phyloP scores from a whole-genome alignment of 2,797 vertebrate species.

The Spondyliosoma cantharus region DNA sequence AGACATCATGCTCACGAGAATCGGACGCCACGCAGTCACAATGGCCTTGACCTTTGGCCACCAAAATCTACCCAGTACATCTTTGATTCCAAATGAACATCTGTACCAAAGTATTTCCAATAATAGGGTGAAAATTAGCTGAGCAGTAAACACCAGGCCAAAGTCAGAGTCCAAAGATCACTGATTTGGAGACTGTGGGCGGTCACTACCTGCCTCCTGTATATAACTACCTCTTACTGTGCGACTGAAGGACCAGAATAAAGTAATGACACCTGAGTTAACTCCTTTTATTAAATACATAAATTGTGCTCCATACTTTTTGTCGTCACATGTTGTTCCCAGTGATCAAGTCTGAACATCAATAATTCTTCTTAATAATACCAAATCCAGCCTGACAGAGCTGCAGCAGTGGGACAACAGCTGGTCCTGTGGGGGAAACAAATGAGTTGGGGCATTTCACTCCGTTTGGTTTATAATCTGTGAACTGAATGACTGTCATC shows the following conservation, averaged over 20 bases:
- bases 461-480: background rate
- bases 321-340: background rate
- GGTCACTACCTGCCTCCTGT: background rate
- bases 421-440: background rate
- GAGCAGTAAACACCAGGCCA: background rate
- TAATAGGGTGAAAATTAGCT: background rate
- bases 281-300: background rate
- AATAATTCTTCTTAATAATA: background rate
- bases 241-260: background rate
- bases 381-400: background rate
- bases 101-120: constrained; percentile 14
- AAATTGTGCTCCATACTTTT: background rate
- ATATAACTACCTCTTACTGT: background rate
- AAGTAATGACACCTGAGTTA: constrained; percentile 6
- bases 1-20: too few relatives aligned
- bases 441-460: background rate
- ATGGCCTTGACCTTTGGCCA: too few relatives aligned
- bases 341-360: background rate
- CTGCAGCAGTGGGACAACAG: background rate
- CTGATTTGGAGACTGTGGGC: background rate
- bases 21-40: too few relatives aligned
- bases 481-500: background rate
- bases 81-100: too few relatives aligned
- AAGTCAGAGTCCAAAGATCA: background rate
- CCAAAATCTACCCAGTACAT: too few relatives aligned